These are phyloP conservation scores for Aplocera efformata DNA, from an alignment of 2,888 invertebrate genomes.

Conservation along the genomic window DNA sequence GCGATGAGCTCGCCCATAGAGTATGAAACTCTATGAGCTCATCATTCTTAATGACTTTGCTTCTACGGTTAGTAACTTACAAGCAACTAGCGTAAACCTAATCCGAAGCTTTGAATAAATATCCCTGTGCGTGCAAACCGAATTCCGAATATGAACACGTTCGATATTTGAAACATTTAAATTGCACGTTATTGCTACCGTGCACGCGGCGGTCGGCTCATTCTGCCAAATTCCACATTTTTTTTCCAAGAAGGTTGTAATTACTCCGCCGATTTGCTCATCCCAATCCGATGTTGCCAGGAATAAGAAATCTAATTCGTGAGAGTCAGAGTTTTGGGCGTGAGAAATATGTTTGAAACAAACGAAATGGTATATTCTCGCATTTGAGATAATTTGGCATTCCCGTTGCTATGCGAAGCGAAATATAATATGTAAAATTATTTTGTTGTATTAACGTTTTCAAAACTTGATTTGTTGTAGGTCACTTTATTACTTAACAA, in stretches of 20 bases:
- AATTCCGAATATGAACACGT: conserved; percentile 36
- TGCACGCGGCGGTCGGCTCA: conserved; percentile 62
- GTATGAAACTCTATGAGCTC: too few relatives aligned
- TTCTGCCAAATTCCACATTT: conserved; percentile 60
- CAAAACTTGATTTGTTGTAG: too few relatives aligned
- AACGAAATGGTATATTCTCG: conserved; percentile 31
- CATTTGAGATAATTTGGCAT: conserved; percentile 12
- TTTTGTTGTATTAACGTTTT: too few relatives aligned
- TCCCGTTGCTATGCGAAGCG: conserved; percentile 1
- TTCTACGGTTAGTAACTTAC: too few relatives aligned
- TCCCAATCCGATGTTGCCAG: conserved; percentile 64
- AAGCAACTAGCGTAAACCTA: neutral
- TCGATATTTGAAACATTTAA: conserved; percentile 79
- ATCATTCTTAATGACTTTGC: too few relatives aligned
- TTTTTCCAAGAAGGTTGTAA: conserved; percentile 55
- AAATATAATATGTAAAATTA: too few relatives aligned
- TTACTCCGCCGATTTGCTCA: conserved; percentile 72
- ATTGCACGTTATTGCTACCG: conserved; percentile 78
- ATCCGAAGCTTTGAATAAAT: conserved; percentile 19
- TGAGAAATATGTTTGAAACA: conserved; percentile 62
- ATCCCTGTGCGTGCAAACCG: conserved; percentile 22
- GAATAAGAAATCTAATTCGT: conserved; percentile 75
- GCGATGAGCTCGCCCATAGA: too few relatives aligned
- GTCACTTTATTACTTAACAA: too few relatives aligned
- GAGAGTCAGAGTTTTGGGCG: conserved; percentile 66